These are phyloP conservation scores for Lethocerus indicus DNA, from an alignment of 1,140 invertebrate species.

Conservation along the genomic window DNA sequence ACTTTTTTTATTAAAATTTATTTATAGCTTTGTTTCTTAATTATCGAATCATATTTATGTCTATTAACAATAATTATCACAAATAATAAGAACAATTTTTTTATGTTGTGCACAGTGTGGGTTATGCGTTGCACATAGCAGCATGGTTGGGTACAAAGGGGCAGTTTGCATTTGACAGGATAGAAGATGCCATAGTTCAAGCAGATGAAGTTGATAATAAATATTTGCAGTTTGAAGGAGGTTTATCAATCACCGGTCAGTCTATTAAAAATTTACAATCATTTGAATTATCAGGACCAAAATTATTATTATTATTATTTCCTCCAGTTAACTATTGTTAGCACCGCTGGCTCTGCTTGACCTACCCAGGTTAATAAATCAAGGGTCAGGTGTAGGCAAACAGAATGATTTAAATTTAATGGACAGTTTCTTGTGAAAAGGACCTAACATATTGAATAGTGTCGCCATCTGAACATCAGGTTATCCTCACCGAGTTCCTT, in stretches of 20 bases:
- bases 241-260: slow-evolving; percentile 31
- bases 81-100: slow-evolving; percentile 1
- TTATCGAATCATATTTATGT: neutral
- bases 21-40: slow-evolving; percentile 1
- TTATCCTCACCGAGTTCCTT: too few species aligned
- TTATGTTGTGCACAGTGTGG: slow-evolving; percentile 38
- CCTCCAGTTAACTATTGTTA: too few species aligned
- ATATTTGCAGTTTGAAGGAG: slow-evolving; percentile 85
- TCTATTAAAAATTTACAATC: neutral
- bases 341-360: too few species aligned
- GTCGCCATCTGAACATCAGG: too few species aligned
- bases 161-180: slow-evolving; percentile 56
- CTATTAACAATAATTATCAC: neutral
- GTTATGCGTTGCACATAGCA: slow-evolving; percentile 68
- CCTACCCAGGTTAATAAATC: too few species aligned
- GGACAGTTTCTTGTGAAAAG: too few species aligned
- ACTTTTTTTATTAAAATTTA: slow-evolving; percentile 4
- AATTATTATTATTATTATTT: neutral
- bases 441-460: too few species aligned
- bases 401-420: too few species aligned
- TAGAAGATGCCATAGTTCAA: slow-evolving; percentile 82
- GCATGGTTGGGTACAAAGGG: slow-evolving; percentile 41
- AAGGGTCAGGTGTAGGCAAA: too few species aligned
- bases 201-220: slow-evolving; percentile 87
- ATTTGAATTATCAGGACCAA: neutral